Evolutionary conservation across 2,797 vertebrate species (phyloP).

Genomic region (Peromyscus nudipes): DNA sequence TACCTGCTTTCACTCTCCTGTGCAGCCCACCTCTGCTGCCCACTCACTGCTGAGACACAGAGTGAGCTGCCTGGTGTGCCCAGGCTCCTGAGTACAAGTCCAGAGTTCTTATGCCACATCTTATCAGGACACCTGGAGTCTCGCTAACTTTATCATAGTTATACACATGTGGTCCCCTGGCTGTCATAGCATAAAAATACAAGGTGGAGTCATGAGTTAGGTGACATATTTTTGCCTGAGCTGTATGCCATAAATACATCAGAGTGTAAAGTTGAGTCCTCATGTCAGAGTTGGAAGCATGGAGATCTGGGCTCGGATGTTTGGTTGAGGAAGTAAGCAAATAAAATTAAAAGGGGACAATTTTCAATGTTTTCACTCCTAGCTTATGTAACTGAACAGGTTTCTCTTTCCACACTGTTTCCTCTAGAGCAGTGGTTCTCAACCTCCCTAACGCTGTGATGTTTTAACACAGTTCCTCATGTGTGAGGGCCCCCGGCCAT

Average conservation of each 20-base stretch:
- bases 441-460: too few relatives aligned
- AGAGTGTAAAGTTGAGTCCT: not conserved
- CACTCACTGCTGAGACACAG: not conserved
- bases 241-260: not conserved
- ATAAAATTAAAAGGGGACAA: not conserved
- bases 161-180: not conserved
- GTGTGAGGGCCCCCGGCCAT: not conserved
- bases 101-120: not conserved
- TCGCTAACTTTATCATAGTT: not conserved
- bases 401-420: not conserved
- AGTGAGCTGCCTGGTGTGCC: not conserved
- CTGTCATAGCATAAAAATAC: not conserved
- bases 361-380: not conserved
- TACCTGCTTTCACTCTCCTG: not conserved
- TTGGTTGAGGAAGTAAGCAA: slow-evolving; percentile 29
- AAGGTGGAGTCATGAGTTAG: not conserved
- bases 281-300: not conserved
- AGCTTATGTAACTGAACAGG: not conserved
- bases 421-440: not conserved
- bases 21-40: not conserved
- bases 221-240: not conserved
- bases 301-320: not conserved
- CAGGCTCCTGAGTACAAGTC: not conserved
- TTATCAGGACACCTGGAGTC: not conserved
- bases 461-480: too few relatives aligned